Evolutionary conservation across 2,888 invertebrate species (phyloP).

Genomic region (Synanthedon andrenaeformis): DNA sequence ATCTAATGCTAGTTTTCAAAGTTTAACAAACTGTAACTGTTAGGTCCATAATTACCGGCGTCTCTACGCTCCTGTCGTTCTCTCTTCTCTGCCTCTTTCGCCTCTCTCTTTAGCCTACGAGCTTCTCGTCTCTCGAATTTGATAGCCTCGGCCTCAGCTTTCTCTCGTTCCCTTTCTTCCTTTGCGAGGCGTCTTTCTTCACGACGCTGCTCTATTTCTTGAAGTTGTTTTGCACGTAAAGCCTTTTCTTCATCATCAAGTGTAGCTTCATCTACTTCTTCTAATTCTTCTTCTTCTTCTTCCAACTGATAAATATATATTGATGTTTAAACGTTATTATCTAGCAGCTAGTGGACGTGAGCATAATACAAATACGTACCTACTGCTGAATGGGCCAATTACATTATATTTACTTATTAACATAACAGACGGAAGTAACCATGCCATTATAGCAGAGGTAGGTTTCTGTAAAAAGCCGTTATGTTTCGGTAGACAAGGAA

Average conservation of each 20-base stretch:
- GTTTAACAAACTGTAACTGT: too few relatives aligned
- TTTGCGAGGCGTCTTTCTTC: constrained; percentile 32
- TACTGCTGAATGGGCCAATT: background rate
- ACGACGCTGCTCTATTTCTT: constrained; percentile 25
- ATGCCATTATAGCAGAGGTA: too few relatives aligned
- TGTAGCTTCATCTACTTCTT: constrained; percentile 51
- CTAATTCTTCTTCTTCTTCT: constrained; percentile 39
- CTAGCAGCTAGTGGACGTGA: background rate
- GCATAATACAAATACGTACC: too few relatives aligned
- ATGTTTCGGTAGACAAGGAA: too few relatives aligned
- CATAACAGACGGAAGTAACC: background rate
- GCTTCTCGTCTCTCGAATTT: constrained; percentile 45
- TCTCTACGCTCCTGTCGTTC: constrained; percentile 42
- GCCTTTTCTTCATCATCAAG: constrained; percentile 53
- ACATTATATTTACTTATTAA: background rate
- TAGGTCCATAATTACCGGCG: constrained; percentile 23
- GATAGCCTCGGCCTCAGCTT: constrained; percentile 28
- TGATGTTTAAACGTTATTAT: too few relatives aligned
- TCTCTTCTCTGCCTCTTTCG: constrained; percentile 30
- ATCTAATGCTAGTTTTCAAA: too few relatives aligned
- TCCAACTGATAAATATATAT: constrained; percentile 20
- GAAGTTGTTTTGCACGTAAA: constrained; percentile 31
- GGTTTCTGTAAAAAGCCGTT: too few relatives aligned
- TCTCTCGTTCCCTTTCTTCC: constrained; percentile 33
- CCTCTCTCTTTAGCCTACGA: constrained; percentile 40